These are phyloP conservation scores for Pteruthius melanotis DNA, from an alignment of 2,113 vertebrate genomes.

Conservation along the genomic window DNA sequence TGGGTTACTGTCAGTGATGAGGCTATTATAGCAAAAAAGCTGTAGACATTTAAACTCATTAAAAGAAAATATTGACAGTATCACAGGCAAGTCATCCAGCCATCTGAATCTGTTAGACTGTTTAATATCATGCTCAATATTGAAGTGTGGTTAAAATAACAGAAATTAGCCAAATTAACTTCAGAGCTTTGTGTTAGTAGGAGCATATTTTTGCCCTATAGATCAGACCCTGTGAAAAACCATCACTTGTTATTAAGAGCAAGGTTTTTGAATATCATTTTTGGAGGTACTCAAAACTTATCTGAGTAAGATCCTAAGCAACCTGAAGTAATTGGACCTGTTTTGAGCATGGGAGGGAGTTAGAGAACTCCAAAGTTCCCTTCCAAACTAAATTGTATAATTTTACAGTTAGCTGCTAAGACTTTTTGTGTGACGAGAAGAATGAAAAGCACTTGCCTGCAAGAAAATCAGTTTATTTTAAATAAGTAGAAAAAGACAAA, in stretches of 20 bases:
- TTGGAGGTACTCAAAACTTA: not conserved
- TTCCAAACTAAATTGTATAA: not conserved
- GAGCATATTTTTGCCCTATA: not conserved
- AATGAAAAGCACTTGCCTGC: not conserved
- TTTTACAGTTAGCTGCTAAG: not conserved
- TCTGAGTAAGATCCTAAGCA: not conserved
- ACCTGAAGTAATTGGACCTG: not conserved
- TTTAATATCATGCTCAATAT: not conserved
- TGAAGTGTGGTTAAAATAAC: not conserved
- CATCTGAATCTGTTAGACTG: not conserved
- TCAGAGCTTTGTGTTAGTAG: not conserved
- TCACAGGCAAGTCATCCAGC: not conserved
- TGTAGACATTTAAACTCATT: not conserved
- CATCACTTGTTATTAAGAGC: not conserved
- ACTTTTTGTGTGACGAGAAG: not conserved
- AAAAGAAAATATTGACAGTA: not conserved
- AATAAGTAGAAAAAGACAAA: not conserved
- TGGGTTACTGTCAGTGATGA: not conserved
- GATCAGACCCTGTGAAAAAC: not conserved
- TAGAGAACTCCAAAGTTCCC: not conserved
- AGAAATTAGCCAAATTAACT: not conserved
- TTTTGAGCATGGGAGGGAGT: not conserved
- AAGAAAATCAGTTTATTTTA: not conserved
- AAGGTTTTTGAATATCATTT: not conserved
- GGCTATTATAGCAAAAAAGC: not conserved